Evolutionary conservation across 1,140 invertebrate species (phyloP), one percentile per base, ranked within the genome.

Genomic region (Neodiprion fabricii): DNA sequence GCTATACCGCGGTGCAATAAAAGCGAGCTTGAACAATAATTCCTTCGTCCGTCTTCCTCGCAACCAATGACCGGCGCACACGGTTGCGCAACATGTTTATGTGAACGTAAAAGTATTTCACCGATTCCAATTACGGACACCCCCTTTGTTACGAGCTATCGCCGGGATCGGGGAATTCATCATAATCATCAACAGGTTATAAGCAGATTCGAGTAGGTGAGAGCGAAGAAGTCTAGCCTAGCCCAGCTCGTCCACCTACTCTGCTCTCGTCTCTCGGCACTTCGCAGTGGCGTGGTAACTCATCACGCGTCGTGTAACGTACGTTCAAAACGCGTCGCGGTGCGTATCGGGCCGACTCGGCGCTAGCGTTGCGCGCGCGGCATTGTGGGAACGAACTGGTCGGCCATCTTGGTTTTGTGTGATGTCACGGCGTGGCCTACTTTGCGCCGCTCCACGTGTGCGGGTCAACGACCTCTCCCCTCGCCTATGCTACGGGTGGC

Each of bases 381-480:
- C 61, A 50, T 76, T 77, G 75, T 75, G 73, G 78, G 77, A 83
- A 80, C 74, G 67, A 76, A 73, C 49, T 14, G 48, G 66, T 71
- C 81, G 75, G 81, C 81, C 82, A 83, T 83, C 80, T 83, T 83
- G 80, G 70, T 76, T 84, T 75, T 78, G 79, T 80, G 82, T 85
- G 83, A 85, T 85, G 84, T 85, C 84, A 85, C 84, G 79, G 71
- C 74, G 79, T 84, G 84, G 83, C 84, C 84, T 85, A 85, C 84
- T 85, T 85, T 77, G 72, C 76, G 79, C 79, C 81, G 74, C 79
- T 85, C 84, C 84, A 85, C 84, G 84, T 85, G 84, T 81, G 81
- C 79, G 80, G 84, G 84, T 85, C 83, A 80, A 80, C 78, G 84
- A 84, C 83, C 76, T 73, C 73, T 72, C 73, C 76, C 81, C 78